Conservation (phyloP, 2,797 vertebrate genomes). For the Pseudomugil tenellus region DNA sequence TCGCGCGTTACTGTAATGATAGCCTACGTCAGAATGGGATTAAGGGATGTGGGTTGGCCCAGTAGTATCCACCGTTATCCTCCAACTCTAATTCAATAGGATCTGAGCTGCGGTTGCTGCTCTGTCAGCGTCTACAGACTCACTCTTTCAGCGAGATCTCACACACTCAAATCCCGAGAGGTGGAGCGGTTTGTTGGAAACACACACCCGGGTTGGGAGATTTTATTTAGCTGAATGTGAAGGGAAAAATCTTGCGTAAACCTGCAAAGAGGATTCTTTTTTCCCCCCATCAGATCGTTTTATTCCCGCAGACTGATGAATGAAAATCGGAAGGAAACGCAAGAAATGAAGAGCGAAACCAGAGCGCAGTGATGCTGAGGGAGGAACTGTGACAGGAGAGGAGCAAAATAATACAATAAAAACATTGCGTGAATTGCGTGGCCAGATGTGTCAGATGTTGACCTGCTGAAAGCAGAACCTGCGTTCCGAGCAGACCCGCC, state of each 20-base stretch:
- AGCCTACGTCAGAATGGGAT: constrained; percentile 76
- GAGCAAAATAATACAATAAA: no score
- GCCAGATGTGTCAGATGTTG: constrained; percentile 42
- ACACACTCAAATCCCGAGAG: constrained; percentile 15
- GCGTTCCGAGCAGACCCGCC: constrained; percentile 23
- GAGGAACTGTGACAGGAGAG: constrained; percentile 28
- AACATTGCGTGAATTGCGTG: no score
- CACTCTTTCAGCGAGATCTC: constrained; percentile 31
- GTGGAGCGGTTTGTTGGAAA: constrained; percentile 14
- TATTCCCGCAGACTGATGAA: constrained; percentile 47
- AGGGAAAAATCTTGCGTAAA: constrained; percentile 22
- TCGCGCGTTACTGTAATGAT: constrained; percentile 33
- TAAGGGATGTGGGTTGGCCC: constrained; percentile 73
- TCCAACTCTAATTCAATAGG: constrained; percentile 60
- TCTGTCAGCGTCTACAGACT: constrained; percentile 39
- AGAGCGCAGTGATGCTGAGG: constrained; percentile 47
- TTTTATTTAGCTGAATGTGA: constrained; percentile 2
- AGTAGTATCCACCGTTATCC: constrained; percentile 53
- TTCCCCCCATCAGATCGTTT: constrained; percentile 24
- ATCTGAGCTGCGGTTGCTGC: constrained; percentile 54
- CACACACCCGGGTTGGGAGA: constrained; percentile 14
- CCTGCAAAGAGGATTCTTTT: constrained; percentile 13
- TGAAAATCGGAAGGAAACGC: constrained; percentile 29
- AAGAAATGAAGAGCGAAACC: constrained; percentile 9
- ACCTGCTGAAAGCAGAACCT: constrained; percentile 36